Percentiles rank a stretch among this genome's conserved stretches.
Evolutionary conservation across 1,140 invertebrate species (phyloP).

Genomic region (Centruroides sculpturatus): DNA sequence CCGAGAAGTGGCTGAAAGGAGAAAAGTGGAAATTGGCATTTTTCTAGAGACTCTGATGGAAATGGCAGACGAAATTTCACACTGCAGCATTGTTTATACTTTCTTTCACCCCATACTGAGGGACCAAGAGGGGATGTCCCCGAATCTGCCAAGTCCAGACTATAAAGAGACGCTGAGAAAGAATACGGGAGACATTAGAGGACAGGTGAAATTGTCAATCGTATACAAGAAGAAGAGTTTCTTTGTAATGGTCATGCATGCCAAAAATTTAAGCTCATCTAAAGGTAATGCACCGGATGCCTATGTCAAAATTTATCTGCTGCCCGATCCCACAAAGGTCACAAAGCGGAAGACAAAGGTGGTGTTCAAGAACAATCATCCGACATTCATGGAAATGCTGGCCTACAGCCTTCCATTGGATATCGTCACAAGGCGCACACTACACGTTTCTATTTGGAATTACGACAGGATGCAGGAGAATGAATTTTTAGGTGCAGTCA

Average conservation of each 20-base stretch:
- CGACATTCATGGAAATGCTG: slow-evolving; percentile 97
- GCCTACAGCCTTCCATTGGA: slow-evolving; percentile 55
- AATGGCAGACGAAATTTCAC: slow-evolving; percentile 80
- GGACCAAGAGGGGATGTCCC: slow-evolving; percentile 44
- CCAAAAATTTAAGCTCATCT: slow-evolving; percentile 54
- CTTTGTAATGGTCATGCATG: slow-evolving; percentile 76
- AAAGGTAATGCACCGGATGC: slow-evolving; percentile 54
- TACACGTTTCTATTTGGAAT: slow-evolving; percentile 90
- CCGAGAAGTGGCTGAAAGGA: slow-evolving; percentile 80
- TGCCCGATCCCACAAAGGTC: slow-evolving; percentile 44
- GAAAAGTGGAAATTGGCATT: slow-evolving; percentile 66
- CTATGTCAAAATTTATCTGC: slow-evolving; percentile 87
- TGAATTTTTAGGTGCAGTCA: slow-evolving; percentile 78
- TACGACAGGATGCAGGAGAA: slow-evolving; percentile 91
- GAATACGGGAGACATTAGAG: slow-evolving; percentile 15
- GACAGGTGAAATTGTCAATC: slow-evolving; percentile 61
- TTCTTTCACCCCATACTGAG: slow-evolving; percentile 91
- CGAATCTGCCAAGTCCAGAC: background rate
- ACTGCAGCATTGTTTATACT: slow-evolving; percentile 92
- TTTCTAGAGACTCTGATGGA: slow-evolving; percentile 75
- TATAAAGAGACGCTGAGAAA: background rate
- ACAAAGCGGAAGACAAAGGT: slow-evolving; percentile 94
- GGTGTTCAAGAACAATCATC: slow-evolving; percentile 77
- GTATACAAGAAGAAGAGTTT: slow-evolving; percentile 65
- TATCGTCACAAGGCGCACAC: slow-evolving; percentile 49